A percentile compares a stretch with the other conserved stretches of the same genome.
phyloP scores from a whole-genome alignment of 2,888 invertebrate species.

The Oligia fasciuncula region DNA sequence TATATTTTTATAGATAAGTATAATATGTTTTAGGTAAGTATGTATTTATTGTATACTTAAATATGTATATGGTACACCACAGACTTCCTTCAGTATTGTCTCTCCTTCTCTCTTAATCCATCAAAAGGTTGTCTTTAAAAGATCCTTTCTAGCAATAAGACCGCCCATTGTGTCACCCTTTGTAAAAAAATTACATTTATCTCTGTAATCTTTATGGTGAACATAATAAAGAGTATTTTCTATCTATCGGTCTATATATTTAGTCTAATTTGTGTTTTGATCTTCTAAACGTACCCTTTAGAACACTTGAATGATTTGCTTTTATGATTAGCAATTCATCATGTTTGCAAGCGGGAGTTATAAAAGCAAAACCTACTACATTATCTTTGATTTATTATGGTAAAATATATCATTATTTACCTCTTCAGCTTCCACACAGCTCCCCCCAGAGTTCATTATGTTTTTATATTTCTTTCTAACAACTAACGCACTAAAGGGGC shows the following conservation, averaged over 20 bases:
- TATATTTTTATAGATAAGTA: neutral
- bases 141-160: neutral
- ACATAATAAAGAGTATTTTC: too few relatives aligned
- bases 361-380: conserved; percentile 1
- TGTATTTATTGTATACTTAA: neutral
- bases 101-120: too few relatives aligned
- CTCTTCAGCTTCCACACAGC: neutral
- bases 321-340: neutral
- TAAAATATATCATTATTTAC: conserved; percentile 1
- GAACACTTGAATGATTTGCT: neutral
- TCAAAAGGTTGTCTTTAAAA: neutral
- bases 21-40: neutral
- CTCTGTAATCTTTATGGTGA: neutral
- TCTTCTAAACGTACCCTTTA: neutral
- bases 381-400: conserved; percentile 15
- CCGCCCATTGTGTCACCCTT: neutral
- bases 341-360: neutral
- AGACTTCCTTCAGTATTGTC: neutral
- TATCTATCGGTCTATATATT: neutral
- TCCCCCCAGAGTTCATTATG: neutral
- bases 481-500: too few relatives aligned
- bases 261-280: neutral
- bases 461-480: conserved; percentile 16
- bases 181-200: neutral
- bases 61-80: neutral